Conservation (phyloP, 2,797 vertebrate species). For the Tragopan temminckii region DNA sequence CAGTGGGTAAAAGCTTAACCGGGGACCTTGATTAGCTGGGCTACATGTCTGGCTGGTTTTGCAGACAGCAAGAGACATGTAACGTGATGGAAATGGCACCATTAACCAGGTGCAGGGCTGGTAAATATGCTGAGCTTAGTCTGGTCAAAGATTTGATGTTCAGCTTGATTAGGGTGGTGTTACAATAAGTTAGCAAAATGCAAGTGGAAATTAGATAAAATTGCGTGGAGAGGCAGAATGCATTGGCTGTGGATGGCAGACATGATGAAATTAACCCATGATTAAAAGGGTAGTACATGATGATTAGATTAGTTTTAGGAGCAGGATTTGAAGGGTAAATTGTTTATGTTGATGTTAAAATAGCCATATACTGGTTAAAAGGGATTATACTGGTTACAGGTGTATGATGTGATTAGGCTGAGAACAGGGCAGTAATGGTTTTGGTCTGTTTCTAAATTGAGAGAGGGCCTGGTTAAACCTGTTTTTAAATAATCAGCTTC, state of each 20-base stretch:
- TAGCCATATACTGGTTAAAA: slow-evolving; percentile 59
- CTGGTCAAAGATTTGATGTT: slow-evolving; percentile 14
- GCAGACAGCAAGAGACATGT: background rate
- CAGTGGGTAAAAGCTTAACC: background rate
- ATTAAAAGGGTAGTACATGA: slow-evolving; percentile 51
- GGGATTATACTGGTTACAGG: slow-evolving; percentile 65
- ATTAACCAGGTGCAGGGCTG: background rate
- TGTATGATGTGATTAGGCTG: slow-evolving; percentile 66
- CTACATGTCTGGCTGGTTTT: background rate
- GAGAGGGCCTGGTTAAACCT: slow-evolving; percentile 63
- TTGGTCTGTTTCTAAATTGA: slow-evolving; percentile 69
- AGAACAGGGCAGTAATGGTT: slow-evolving; percentile 65
- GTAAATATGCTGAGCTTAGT: background rate
- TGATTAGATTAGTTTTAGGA: slow-evolving; percentile 72
- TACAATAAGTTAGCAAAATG: slow-evolving; percentile 36
- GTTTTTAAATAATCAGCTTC: slow-evolving; percentile 77
- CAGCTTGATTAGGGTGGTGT: background rate
- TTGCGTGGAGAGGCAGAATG: slow-evolving; percentile 14
- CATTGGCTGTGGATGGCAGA: slow-evolving; percentile 43
- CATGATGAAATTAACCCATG: slow-evolving; percentile 50
- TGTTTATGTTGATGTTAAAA: slow-evolving; percentile 62
- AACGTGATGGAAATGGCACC: background rate
- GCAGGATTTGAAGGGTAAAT: slow-evolving; percentile 68
- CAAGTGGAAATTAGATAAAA: slow-evolving; percentile 19
- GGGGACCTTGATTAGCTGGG: background rate